phyloP scores from a whole-genome alignment of 2,888 invertebrate genomes.

The Blomia tropicalis region DNA sequence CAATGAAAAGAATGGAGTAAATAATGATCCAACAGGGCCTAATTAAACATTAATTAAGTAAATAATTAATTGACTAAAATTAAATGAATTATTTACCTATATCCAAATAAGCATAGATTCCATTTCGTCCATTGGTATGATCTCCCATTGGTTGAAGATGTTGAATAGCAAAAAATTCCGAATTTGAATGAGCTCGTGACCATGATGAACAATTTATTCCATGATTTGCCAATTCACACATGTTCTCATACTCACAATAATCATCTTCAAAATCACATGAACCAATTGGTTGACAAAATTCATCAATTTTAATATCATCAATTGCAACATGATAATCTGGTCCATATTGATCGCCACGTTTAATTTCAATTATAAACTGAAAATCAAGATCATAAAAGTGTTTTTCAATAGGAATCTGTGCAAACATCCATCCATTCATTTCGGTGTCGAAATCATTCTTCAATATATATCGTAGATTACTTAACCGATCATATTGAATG shows the following conservation, averaged over 20 bases:
- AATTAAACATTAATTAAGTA: neutral
- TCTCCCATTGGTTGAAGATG: constrained; percentile 23
- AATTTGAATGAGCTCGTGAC: neutral
- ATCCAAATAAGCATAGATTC: constrained; percentile 26
- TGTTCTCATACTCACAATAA: constrained; percentile 27
- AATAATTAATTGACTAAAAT: neutral
- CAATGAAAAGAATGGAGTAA: constrained; percentile 25
- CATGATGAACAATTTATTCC: neutral
- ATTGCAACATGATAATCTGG: constrained; percentile 24
- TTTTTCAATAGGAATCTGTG: neutral
- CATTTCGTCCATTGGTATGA: constrained; percentile 26
- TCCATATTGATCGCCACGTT: neutral
- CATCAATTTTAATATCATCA: constrained; percentile 26
- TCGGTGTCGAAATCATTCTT: constrained; percentile 1
- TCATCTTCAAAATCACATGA: constrained; percentile 28
- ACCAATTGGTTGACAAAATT: constrained; percentile 25
- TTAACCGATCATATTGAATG: constrained; percentile 17
- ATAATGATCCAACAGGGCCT: constrained; percentile 22
- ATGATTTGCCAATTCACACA: constrained; percentile 22
- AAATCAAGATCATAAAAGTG: neutral
- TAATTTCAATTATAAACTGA: constrained; percentile 12
- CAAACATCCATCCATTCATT: neutral
- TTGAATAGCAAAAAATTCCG: neutral
- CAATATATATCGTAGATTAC: neutral
- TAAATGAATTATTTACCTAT: neutral